These are phyloP conservation scores for Nymphicus hollandicus DNA, from an alignment of 2,113 vertebrate species.

Conservation along the genomic window DNA sequence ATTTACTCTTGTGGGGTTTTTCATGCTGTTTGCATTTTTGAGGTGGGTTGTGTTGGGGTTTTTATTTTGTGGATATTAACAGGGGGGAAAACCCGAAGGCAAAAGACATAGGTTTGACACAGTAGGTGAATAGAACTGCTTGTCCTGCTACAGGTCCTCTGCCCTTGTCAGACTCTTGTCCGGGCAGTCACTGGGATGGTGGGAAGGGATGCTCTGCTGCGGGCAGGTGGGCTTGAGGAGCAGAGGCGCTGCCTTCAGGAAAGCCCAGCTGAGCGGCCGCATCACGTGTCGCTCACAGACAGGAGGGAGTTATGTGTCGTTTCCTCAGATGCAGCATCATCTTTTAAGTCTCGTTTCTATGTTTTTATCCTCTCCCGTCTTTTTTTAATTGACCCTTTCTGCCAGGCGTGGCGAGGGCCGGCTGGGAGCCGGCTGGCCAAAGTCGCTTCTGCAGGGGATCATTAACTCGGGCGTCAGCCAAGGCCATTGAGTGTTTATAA, in stretches of 20 bases:
- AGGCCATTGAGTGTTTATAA: constrained; percentile 48
- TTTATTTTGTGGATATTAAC: background rate
- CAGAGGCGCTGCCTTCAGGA: background rate
- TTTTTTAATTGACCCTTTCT: constrained; percentile 34
- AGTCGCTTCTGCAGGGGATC: constrained; percentile 59
- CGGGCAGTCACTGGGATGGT: background rate
- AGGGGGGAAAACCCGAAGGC: background rate
- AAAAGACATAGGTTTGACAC: background rate
- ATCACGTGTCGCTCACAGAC: background rate
- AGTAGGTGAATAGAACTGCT: background rate
- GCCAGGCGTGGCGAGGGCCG: background rate
- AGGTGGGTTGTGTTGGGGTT: background rate
- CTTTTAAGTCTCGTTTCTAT: constrained; percentile 16
- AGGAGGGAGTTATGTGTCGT: background rate
- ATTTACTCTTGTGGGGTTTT: background rate
- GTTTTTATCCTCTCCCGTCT: background rate
- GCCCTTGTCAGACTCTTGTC: accelerated
- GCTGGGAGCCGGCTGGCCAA: constrained; percentile 8
- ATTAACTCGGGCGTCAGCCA: constrained; percentile 61
- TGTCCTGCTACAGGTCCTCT: background rate
- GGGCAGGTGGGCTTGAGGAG: background rate
- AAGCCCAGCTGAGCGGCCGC: background rate
- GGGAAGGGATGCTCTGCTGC: background rate
- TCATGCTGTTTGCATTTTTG: constrained; percentile 40
- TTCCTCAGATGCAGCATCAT: constrained; percentile 25